Conservation (phyloP, 1,140 invertebrate species). For the Cherax destructor region DNA sequence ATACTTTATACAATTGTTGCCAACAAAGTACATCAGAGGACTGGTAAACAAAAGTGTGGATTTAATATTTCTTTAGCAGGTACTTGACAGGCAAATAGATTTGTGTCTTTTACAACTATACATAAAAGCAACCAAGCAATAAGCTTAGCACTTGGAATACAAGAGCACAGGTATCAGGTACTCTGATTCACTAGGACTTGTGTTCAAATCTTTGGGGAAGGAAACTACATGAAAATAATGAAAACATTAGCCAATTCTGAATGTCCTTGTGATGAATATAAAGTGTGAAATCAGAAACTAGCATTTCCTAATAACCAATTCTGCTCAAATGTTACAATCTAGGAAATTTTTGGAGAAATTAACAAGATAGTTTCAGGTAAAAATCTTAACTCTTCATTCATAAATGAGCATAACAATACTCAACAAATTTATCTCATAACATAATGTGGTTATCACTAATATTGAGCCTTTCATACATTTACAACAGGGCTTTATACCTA, state of each 20-base stretch:
- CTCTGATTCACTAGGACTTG: slow-evolving; percentile 26
- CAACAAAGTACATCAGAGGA: neutral
- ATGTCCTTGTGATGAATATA: neutral
- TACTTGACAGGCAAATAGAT: slow-evolving; percentile 30
- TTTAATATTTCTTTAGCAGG: slow-evolving; percentile 32
- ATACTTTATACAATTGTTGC: neutral
- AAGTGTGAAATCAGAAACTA: neutral
- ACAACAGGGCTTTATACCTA: neutral
- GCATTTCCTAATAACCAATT: neutral
- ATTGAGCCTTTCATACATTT: neutral
- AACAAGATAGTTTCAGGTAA: neutral
- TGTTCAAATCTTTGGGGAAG: neutral
- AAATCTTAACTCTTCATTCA: neutral
- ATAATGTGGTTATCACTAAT: neutral
- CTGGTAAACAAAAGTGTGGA: neutral
- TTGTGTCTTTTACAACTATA: slow-evolving; percentile 11
- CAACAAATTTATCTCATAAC: neutral
- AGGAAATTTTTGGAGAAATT: neutral
- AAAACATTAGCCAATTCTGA: neutral
- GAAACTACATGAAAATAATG: neutral
- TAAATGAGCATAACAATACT: slow-evolving; percentile 8
- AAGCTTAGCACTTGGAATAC: slow-evolving; percentile 14
- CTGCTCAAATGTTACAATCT: neutral
- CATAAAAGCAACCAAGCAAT: slow-evolving; percentile 11
- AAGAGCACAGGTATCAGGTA: slow-evolving; percentile 40